A percentile compares a stretch with the other conserved stretches of the same genome.
phyloP scores from a whole-genome alignment of 2,888 invertebrate species.

The Notodonta ziczac region DNA sequence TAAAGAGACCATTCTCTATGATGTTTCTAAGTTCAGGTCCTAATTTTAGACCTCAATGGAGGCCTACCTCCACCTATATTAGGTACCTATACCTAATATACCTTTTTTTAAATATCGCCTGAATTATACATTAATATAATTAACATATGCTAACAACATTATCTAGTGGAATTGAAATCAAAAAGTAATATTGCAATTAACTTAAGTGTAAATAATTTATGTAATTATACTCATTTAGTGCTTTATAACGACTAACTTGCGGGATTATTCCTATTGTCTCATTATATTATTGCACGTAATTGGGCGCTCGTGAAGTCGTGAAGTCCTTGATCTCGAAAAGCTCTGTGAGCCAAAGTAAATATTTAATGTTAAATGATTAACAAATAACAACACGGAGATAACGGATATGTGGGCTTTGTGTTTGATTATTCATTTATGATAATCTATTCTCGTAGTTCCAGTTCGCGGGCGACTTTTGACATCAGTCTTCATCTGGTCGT shows the following conservation, averaged over 20 bases:
- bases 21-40: no score
- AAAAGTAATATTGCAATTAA: no score
- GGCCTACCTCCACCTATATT: no score
- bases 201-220: no score
- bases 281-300: slow-evolving; percentile 14
- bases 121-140: no score
- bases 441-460: slow-evolving; percentile 52
- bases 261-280: neutral
- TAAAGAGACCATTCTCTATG: no score
- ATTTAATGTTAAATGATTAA: slow-evolving; percentile 37
- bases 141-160: no score
- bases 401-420: slow-evolving; percentile 28
- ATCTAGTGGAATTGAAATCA: no score
- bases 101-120: no score
- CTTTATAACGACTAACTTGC: neutral
- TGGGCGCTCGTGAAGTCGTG: slow-evolving; percentile 14
- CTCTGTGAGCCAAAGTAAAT: slow-evolving; percentile 31
- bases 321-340: slow-evolving; percentile 35
- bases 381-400: slow-evolving; percentile 47
- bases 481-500: slow-evolving; percentile 52
- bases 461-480: slow-evolving; percentile 39
- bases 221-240: no score
- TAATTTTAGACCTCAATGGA: no score
- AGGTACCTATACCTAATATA: no score
- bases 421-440: slow-evolving; percentile 61